Percentiles rank a stretch among this genome's conserved stretches.
Evolutionary conservation across 2,797 vertebrate genomes (phyloP).

Genomic region (Craterocephalus amniculus): DNA sequence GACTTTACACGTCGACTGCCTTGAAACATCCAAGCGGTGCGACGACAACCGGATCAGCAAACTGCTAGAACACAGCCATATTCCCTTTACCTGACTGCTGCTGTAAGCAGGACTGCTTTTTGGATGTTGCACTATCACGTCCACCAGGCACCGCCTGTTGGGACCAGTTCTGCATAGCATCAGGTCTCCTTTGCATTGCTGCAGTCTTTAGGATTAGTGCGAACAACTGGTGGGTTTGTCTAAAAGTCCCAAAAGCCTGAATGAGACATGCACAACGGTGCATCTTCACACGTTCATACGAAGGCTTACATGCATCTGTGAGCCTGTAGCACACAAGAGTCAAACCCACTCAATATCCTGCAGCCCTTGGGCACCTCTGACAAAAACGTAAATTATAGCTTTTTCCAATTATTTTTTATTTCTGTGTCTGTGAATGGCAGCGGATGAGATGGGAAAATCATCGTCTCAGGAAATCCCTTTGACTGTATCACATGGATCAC

Average conservation of each 20-base stretch:
- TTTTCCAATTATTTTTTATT: not conserved
- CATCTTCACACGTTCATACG: not conserved
- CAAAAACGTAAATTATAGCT: not conserved
- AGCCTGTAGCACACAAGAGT: not conserved
- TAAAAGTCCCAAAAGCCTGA: constrained; percentile 2
- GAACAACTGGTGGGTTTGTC: not conserved
- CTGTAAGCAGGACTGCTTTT: constrained; percentile 13
- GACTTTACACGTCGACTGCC: constrained; percentile 21
- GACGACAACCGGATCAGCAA: constrained; percentile 32
- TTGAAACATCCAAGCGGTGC: constrained; percentile 40
- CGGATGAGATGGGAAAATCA: constrained; percentile 27
- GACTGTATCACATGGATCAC: constrained; percentile 28
- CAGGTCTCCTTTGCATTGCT: constrained; percentile 5
- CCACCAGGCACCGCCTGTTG: not conserved
- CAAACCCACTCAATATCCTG: not conserved
- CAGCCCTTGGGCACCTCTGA: constrained; percentile 31
- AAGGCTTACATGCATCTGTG: not conserved
- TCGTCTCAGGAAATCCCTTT: constrained; percentile 51
- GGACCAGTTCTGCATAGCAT: constrained; percentile 2
- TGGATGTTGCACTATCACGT: constrained; percentile 3
- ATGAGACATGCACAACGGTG: constrained; percentile 11
- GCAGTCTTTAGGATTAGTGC: constrained; percentile 11
- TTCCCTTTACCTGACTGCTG: constrained; percentile 40
- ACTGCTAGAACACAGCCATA: constrained; percentile 70
- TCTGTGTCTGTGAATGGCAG: constrained; percentile 16